phyloP scores from a whole-genome alignment of 2,888 invertebrate genomes.

The Cacoxenus indagator region DNA sequence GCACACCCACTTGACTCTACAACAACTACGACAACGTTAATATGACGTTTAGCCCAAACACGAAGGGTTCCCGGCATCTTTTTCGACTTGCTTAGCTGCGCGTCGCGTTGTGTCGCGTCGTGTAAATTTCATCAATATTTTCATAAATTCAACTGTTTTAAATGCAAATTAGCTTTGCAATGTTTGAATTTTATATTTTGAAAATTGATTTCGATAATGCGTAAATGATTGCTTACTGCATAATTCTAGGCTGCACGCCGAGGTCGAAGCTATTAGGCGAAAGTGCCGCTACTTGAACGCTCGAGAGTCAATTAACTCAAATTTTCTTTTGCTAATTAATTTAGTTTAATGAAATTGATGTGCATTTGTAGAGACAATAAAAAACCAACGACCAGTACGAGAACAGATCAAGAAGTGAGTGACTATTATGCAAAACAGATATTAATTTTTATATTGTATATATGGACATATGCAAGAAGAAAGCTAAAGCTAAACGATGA shows the following conservation, averaged over 20 bases:
- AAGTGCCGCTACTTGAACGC: slow-evolving; percentile 22
- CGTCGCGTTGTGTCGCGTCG: slow-evolving; percentile 24
- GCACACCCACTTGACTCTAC: slow-evolving; percentile 69
- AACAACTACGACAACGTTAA: slow-evolving; percentile 32
- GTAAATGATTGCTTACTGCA: slow-evolving; percentile 51
- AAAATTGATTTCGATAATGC: slow-evolving; percentile 60
- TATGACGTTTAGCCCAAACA: slow-evolving; percentile 11
- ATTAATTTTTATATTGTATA: too few relatives aligned
- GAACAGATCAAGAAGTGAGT: too few relatives aligned
- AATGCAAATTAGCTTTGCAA: slow-evolving; percentile 68
- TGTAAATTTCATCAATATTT: slow-evolving; percentile 62
- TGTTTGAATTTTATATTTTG: slow-evolving; percentile 41
- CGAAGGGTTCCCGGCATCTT: slow-evolving; percentile 40
- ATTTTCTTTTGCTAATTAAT: slow-evolving; percentile 52
- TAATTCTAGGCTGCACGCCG: neutral
- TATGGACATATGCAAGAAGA: too few relatives aligned
- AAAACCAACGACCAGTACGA: too few relatives aligned
- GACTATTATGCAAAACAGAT: too few relatives aligned
- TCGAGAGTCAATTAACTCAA: slow-evolving; percentile 42
- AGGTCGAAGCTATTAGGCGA: neutral
- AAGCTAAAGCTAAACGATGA: too few relatives aligned
- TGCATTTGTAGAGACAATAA: neutral
- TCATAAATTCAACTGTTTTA: slow-evolving; percentile 67
- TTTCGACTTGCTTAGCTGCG: neutral
- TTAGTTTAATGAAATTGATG: slow-evolving; percentile 29